Evolutionary conservation across 2,888 invertebrate species (phyloP).

Genomic region (Drosophila phalerata): DNA sequence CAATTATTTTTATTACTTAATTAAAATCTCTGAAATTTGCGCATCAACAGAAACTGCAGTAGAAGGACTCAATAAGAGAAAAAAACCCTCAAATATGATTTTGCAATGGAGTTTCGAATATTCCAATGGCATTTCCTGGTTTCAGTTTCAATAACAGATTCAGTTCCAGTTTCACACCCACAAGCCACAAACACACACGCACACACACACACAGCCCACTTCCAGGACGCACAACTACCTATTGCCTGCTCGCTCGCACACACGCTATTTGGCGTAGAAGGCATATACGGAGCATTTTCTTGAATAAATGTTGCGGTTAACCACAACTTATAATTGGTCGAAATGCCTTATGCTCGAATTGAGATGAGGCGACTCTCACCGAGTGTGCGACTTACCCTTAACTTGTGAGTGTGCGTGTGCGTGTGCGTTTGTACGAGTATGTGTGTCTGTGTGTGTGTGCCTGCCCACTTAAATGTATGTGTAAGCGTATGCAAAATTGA

Average conservation of each 20-base stretch:
- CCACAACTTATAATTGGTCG: conserved; percentile 86
- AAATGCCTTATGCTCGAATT: conserved; percentile 74
- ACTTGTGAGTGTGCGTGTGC: conserved; percentile 17
- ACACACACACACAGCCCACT: conserved; percentile 5
- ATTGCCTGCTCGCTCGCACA: conserved; percentile 57
- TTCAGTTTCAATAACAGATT: conserved; percentile 5
- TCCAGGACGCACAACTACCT: conserved; percentile 21
- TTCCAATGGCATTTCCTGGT: conserved; percentile 12
- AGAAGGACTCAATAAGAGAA: neutral
- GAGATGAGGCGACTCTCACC: conserved; percentile 40
- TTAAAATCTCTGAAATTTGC: neutral
- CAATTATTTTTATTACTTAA: neutral
- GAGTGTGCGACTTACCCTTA: conserved; percentile 55
- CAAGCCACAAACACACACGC: neutral
- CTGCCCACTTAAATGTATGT: neutral
- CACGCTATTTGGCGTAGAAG: conserved; percentile 26
- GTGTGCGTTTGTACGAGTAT: conserved; percentile 16
- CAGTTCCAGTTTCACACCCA: conserved; percentile 7
- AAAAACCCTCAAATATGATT: neutral
- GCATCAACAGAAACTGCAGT: neutral
- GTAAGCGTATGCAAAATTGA: conserved; percentile 8
- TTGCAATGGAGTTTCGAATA: conserved; percentile 8
- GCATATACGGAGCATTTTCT: conserved; percentile 79
- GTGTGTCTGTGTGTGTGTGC: conserved; percentile 23
- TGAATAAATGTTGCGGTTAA: conserved; percentile 86